Percentiles rank a stretch among this genome's conserved stretches.
phyloP scores from a whole-genome alignment of 2,113 vertebrate genomes.

The Megaptera novaeangliae region DNA sequence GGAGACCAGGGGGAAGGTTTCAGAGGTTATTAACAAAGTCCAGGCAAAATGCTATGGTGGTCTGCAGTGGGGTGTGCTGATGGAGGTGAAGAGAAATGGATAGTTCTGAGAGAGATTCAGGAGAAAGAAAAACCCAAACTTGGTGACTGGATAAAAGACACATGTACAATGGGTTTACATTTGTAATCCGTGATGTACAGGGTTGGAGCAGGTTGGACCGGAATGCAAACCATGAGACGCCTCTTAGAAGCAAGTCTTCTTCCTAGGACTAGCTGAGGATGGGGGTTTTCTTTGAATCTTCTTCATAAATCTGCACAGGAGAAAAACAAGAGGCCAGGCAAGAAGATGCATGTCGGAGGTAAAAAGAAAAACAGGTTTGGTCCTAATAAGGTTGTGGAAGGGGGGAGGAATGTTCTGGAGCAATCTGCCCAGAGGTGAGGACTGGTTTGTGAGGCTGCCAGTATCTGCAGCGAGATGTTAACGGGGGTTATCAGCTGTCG shows the following conservation, averaged over 20 bases:
- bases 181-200: fast-evolving
- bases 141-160: background rate
- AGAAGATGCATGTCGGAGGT: conserved; percentile 36
- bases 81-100: background rate
- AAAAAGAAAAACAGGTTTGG: conserved; percentile 55
- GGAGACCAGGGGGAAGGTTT: background rate
- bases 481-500: conserved; percentile 32
- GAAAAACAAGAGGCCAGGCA: conserved; percentile 60
- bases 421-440: background rate
- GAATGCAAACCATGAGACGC: background rate
- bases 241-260: background rate
- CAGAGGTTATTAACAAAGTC: background rate
- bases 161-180: background rate
- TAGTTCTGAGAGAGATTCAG: background rate
- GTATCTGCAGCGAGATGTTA: background rate
- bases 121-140: background rate
- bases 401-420: conserved; percentile 4
- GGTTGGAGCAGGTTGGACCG: background rate
- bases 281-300: conserved; percentile 15
- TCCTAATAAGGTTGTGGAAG: background rate
- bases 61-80: too few species aligned
- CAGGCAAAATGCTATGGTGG: background rate
- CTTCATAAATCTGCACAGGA: conserved; percentile 34
- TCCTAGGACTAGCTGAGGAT: background rate
- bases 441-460: conserved; percentile 22